Base-by-base conservation (phyloP, 1,140 invertebrate genomes). In the Andrena cerasifolii region DNA sequence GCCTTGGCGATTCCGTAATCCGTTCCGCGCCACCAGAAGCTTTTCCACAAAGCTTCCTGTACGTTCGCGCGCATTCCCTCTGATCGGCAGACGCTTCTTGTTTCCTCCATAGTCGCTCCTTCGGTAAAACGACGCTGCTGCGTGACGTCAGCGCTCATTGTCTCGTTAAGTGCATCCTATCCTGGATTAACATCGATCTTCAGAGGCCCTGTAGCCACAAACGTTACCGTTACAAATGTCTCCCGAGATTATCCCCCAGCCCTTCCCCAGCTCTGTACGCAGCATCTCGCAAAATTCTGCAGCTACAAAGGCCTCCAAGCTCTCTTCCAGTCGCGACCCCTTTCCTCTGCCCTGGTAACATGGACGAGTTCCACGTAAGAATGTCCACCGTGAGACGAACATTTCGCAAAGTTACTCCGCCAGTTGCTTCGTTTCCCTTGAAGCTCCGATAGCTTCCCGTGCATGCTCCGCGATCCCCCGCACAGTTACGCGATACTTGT, bases 1-100 rank as follows among this genome's bases (percentile, higher is more conserved):
- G 58, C 33, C 59, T n/a, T 47, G 43, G 26, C 58, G 79, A 82
- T 82, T 31, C 53, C 47, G 33, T 61, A 63, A 80, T 79, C n/a
- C 45, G 1, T 18, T 43, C 31, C 28, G 31, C 21, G 12, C 51
- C n/a, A 18, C 73, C 53, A 70, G 66, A 66, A 61, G 18, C 43
- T 31, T 21, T 16, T 65, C 31, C 24, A 40, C 21, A 10, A 49
- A 65, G 62, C 14, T 18, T 12, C 21, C 31, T 36, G 0, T 31
- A 21, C 33, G 21, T 12, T 59, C 40, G 26, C 26, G 18, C n/a
- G 36, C 10, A 12, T 1, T 56, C 31, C n/a, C 53, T n/a, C 21
- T 5, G 26, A 21, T 71, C 36, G 14, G 24, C 16, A 6, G 8
- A 36, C 24, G 24, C 53, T 47, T 18, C 12, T 18, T 14, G 1